A percentile compares a stretch with the other conserved stretches of the same genome.
Conservation (phyloP, 2,888 invertebrate genomes). For the Meandrusa payeni region DNA sequence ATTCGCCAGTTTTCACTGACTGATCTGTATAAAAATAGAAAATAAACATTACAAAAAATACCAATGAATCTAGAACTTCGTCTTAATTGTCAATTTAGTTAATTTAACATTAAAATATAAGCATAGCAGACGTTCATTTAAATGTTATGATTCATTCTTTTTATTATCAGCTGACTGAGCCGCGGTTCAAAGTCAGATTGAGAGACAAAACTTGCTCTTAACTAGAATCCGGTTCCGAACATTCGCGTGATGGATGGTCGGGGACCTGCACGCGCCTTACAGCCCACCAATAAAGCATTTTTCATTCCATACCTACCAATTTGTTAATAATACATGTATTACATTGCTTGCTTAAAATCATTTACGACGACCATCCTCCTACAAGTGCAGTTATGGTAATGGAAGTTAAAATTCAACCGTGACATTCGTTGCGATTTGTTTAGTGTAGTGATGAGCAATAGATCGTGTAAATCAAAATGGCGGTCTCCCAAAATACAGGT, state of each 20-base stretch:
- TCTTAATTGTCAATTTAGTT: too few relatives aligned
- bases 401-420: neutral
- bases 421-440: slow-evolving; percentile 32
- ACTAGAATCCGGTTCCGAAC: slow-evolving; percentile 64
- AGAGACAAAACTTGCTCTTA: slow-evolving; percentile 52
- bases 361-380: neutral
- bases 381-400: slow-evolving; percentile 34
- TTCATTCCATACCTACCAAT: slow-evolving; percentile 31
- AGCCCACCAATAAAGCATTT: slow-evolving; percentile 35
- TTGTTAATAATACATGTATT: slow-evolving; percentile 23
- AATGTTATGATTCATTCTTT: slow-evolving; percentile 10
- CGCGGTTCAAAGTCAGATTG: slow-evolving; percentile 50
- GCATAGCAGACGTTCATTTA: neutral
- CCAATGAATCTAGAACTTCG: too few relatives aligned
- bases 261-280: slow-evolving; percentile 56
- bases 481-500: slow-evolving; percentile 72
- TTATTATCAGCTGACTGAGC: slow-evolving; percentile 46
- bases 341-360: slow-evolving; percentile 37
- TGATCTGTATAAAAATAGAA: too few relatives aligned
- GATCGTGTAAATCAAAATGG: slow-evolving; percentile 71
- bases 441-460: slow-evolving; percentile 59
- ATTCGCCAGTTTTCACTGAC: too few relatives aligned
- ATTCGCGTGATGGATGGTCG: slow-evolving; percentile 75
- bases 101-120: too few relatives aligned
- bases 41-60: too few relatives aligned